Conservation (phyloP, 2,888 invertebrate genomes). For the Netelia virgata region DNA sequence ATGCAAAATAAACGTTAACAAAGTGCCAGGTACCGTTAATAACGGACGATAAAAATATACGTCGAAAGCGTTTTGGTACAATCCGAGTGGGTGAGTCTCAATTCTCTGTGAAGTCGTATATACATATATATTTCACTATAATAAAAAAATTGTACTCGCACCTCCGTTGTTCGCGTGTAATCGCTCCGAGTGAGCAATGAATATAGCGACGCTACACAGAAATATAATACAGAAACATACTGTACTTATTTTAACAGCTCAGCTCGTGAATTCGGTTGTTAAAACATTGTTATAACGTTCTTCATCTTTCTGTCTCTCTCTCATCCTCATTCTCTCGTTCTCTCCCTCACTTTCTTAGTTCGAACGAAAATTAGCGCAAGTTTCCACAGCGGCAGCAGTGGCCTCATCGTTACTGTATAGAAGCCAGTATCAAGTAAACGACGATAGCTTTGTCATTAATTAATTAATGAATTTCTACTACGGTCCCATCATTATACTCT, state of each 20-base stretch:
- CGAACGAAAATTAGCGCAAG: conserved; percentile 46
- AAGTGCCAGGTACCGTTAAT: too few species aligned
- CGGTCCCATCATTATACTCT: conserved; percentile 46
- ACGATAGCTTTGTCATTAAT: conserved; percentile 65
- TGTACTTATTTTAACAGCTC: conserved; percentile 25
- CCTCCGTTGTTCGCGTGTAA: background rate
- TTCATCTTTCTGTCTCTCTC: background rate
- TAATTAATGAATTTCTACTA: conserved; percentile 64
- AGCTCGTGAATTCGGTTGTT: conserved; percentile 40
- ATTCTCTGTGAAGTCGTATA: too few species aligned
- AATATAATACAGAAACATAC: conserved; percentile 9
- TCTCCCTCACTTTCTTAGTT: background rate
- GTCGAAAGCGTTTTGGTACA: too few species aligned
- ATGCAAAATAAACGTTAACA: too few species aligned
- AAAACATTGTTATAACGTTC: conserved; percentile 38
- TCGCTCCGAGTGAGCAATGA: conserved; percentile 6
- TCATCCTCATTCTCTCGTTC: background rate
- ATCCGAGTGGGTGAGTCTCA: too few species aligned
- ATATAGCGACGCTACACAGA: background rate
- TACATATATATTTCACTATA: too few species aligned
- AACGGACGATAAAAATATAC: too few species aligned
- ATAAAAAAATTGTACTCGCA: too few species aligned
- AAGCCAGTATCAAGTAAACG: conserved; percentile 49
- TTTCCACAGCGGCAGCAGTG: conserved; percentile 15
- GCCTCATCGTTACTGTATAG: conserved; percentile 18